A percentile compares a stretch with the other conserved stretches of the same genome.
These are phyloP conservation scores for Drosophila cognata DNA, from an alignment of 2,888 invertebrate genomes.

Conservation along the genomic window DNA sequence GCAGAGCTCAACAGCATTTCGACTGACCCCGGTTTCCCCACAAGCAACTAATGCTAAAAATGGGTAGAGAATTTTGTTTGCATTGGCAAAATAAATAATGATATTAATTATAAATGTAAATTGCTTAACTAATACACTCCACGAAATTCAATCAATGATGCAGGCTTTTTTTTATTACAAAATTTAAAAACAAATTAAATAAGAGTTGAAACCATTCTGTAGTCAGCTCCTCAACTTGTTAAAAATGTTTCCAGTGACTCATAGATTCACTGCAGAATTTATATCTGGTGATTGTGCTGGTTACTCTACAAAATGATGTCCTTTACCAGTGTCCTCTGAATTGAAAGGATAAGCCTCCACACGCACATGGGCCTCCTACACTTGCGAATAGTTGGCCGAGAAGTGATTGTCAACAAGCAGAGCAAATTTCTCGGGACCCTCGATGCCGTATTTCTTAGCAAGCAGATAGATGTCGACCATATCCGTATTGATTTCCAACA, in stretches of 20 bases:
- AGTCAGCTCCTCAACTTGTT: not conserved
- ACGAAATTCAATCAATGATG: no score
- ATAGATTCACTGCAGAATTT: not conserved
- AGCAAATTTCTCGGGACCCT: constrained; percentile 91
- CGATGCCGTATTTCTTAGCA: constrained; percentile 91
- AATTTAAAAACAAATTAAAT: not conserved
- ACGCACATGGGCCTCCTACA: constrained; percentile 89
- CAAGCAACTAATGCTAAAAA: not conserved
- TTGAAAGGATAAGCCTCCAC: constrained; percentile 90
- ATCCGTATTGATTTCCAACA: constrained; percentile 89
- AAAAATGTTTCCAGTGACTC: not conserved
- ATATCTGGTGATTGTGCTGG: not conserved
- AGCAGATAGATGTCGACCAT: constrained; percentile 92
- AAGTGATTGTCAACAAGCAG: constrained; percentile 91
- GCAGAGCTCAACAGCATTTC: constrained; percentile 15
- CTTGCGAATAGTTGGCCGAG: constrained; percentile 90
- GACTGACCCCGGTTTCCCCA: constrained; percentile 1
- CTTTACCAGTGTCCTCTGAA: constrained; percentile 74
- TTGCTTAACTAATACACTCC: not conserved
- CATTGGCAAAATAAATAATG: not conserved
- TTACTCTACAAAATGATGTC: not conserved
- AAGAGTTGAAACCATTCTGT: not conserved
- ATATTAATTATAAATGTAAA: not conserved
- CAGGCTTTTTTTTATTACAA: not conserved
- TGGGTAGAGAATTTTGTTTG: not conserved